These are phyloP conservation scores for Blastobasis adustella DNA, from an alignment of 2,888 invertebrate species.

Conservation along the genomic window DNA sequence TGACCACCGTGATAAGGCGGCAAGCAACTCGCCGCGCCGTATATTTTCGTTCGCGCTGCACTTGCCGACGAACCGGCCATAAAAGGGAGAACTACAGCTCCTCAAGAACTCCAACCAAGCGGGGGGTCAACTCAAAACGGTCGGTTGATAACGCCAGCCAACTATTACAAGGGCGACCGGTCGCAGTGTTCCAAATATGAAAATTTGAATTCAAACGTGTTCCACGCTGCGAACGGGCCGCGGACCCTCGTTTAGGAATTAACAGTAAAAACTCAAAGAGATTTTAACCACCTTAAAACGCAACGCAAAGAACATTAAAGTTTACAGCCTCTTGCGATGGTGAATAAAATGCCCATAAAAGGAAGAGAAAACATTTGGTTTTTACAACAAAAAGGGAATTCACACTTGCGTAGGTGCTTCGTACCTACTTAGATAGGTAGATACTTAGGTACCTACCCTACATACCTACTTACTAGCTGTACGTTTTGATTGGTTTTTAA, in stretches of 20 bases:
- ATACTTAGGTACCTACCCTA: no score
- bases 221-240: slow-evolving; percentile 19
- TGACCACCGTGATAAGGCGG: slow-evolving; percentile 66
- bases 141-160: slow-evolving; percentile 68
- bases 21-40: slow-evolving; percentile 71
- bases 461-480: no score
- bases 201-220: slow-evolving; percentile 12
- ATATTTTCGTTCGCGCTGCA: slow-evolving; percentile 74
- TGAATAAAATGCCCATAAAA: neutral
- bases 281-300: no score
- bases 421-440: no score
- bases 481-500: no score
- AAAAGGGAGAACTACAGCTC: slow-evolving; percentile 19
- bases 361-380: neutral
- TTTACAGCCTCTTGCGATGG: slow-evolving; percentile 10
- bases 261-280: no score
- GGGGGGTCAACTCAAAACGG: slow-evolving; percentile 24
- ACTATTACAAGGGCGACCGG: slow-evolving; percentile 75
- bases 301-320: slow-evolving; percentile 17
- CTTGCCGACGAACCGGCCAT: slow-evolving; percentile 62
- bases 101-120: no score
- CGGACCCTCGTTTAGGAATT: neutral
- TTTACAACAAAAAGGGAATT: neutral
- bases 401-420: neutral
- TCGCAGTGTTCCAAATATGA: slow-evolving; percentile 51